Evolutionary conservation across 2,113 vertebrate genomes (phyloP), one percentile per base, ranked within the genome.

Genomic region (Paralichthys olivaceus): DNA sequence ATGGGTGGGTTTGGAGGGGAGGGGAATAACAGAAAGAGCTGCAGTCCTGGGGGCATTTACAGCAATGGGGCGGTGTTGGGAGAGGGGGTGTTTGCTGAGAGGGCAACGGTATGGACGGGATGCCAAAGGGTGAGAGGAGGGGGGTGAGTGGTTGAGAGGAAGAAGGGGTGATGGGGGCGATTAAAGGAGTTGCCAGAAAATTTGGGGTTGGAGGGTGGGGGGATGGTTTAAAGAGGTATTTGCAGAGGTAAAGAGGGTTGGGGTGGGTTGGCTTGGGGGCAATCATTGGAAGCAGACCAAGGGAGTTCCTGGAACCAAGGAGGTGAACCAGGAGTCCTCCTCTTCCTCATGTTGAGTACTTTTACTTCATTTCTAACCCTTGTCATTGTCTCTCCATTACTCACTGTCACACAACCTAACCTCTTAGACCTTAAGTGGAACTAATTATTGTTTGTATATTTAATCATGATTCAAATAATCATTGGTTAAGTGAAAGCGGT

Each of bases 281-380:
- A 85, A 86, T 87, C 81, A 86, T 71, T 92, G 89, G 90, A 90
- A 87, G 72, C 85, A 83, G 89, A 87, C 90, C 92, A 90, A 90
- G 84, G 72, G 86, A 91, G 89, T 92, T 94, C 91, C 92, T 90
- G 91, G 93, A 95, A 93, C 75, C 54, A 72, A 84, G 85, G 87
- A 88, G 89, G 74, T 89, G 79, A 84, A 85, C 59, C 84, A 75
- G 78, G 64, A 81, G 78, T 83, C 76, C 72, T 87, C 70, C 69
- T 69, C 69, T 60, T 45, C 68, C 59, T 37, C 59, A 77, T 71
- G 75, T 78, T 69, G 56, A 75, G 63, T 81, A 28, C 25, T 72
- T 79, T 62, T 45, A 69, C 53, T 57, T 32, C 40, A 47, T 67
- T 40, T 63, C 2, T 69, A 40, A 72, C 61, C 58, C 43, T 57